Evolutionary conservation across 1,140 invertebrate species (phyloP).

Genomic region (Drosophila baimaii): DNA sequence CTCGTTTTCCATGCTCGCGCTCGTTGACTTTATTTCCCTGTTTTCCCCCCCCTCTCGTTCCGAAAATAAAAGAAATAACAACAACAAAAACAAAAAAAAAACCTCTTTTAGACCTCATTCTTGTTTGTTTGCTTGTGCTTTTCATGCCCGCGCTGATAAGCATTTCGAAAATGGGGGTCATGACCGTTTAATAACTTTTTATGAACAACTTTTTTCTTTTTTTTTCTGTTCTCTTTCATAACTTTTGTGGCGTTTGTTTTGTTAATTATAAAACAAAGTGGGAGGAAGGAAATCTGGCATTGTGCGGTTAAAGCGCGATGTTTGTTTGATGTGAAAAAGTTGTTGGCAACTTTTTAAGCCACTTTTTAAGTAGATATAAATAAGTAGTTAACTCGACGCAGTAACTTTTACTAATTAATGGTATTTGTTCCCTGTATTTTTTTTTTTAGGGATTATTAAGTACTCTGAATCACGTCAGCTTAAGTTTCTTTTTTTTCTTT

Average conservation of each 20-base stretch:
- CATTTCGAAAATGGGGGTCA: constrained; percentile 81
- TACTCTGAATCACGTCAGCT: constrained; percentile 27
- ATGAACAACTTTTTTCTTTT: constrained; percentile 59
- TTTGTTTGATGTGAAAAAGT: constrained; percentile 20
- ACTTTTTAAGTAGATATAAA: constrained; percentile 31
- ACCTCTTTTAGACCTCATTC: constrained; percentile 36
- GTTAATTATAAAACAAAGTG: constrained; percentile 56
- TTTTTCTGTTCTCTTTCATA: constrained; percentile 50
- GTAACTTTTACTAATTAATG: constrained; percentile 43
- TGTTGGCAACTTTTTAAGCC: constrained; percentile 26
- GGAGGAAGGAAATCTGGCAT: constrained; percentile 23
- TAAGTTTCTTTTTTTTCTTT: constrained; percentile 1
- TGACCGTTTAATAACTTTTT: constrained; percentile 83
- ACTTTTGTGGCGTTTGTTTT: constrained; percentile 59
- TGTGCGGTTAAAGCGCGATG: constrained; percentile 24
- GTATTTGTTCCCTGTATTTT: not conserved
- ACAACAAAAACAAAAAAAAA: not conserved
- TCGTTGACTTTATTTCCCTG: constrained; percentile 14
- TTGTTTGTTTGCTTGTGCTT: constrained; percentile 36
- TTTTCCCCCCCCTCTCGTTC: not conserved
- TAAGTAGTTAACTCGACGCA: constrained; percentile 22
- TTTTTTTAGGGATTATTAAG: constrained; percentile 22
- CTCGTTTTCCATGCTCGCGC: constrained; percentile 50
- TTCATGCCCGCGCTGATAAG: constrained; percentile 74
- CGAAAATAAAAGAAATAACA: not conserved